Percentiles rank a stretch among this genome's conserved stretches.
phyloP scores from a whole-genome alignment of 2,888 invertebrate genomes.

The Ypsolopha scabrella region DNA sequence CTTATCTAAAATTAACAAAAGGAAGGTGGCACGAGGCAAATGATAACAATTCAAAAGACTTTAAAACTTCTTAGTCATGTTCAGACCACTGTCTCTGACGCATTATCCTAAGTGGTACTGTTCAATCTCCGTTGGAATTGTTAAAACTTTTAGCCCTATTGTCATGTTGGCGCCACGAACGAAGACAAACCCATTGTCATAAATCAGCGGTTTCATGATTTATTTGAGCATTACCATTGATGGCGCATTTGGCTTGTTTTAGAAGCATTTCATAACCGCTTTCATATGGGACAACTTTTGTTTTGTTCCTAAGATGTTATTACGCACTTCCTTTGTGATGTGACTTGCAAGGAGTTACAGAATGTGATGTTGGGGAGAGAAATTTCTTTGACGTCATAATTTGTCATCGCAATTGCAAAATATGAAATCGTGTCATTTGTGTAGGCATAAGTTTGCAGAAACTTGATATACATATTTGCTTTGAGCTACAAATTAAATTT shows the following conservation, averaged over 20 bases:
- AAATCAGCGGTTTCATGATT: background rate
- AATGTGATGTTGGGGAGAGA: conserved; percentile 43
- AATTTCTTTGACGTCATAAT: conserved; percentile 30
- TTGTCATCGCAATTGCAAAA: too few species aligned
- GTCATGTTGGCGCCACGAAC: background rate
- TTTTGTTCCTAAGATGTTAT: background rate
- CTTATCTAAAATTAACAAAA: background rate
- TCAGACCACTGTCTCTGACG: background rate
- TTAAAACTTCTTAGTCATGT: conserved; percentile 16
- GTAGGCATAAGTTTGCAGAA: background rate
- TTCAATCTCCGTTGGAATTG: background rate
- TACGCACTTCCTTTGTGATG: conserved; percentile 38
- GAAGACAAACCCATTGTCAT: background rate
- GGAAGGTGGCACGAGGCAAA: conserved; percentile 7
- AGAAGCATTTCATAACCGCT: background rate
- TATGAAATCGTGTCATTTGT: background rate
- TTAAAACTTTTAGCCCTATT: background rate
- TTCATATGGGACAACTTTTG: background rate
- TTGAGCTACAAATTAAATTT: too few species aligned
- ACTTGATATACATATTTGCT: too few species aligned
- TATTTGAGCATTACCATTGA: too few species aligned
- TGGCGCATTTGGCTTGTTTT: background rate
- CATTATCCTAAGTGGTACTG: conserved; percentile 15
- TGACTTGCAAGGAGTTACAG: conserved; percentile 6
- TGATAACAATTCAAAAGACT: conserved; percentile 9